These are phyloP conservation scores for Enteromius treurensis DNA, from an alignment of 2,797 vertebrate species.

Conservation along the genomic window DNA sequence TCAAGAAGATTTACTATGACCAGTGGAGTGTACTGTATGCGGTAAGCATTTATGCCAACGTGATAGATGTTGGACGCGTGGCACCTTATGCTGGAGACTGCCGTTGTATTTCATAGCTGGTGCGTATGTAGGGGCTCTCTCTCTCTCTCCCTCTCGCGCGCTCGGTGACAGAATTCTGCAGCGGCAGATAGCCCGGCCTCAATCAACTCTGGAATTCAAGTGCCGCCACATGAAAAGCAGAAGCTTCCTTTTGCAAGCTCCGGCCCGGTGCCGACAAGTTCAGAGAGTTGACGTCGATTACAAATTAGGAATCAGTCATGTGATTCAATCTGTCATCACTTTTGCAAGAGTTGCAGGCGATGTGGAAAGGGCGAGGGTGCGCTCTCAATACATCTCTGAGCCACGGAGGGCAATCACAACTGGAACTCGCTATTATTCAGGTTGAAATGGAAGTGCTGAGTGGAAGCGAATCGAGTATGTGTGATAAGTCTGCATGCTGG, in stretches of 20 bases:
- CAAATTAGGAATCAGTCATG: constrained; percentile 54
- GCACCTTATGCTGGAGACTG: constrained; percentile 62
- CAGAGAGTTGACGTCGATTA: constrained; percentile 56
- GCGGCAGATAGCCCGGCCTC: constrained; percentile 57
- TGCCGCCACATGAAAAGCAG: constrained; percentile 52
- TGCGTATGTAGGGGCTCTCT: constrained; percentile 53
- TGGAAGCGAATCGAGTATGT: background rate
- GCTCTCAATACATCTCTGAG: constrained; percentile 17
- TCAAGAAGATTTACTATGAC: constrained; percentile 63
- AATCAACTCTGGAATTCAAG: constrained; percentile 61
- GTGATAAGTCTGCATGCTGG: constrained; percentile 26
- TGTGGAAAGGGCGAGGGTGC: background rate
- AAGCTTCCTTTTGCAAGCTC: constrained; percentile 40
- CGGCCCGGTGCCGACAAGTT: constrained; percentile 14
- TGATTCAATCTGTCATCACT: constrained; percentile 55
- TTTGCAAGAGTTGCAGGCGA: constrained; percentile 32
- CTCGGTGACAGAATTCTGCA: constrained; percentile 63
- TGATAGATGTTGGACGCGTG: constrained; percentile 62
- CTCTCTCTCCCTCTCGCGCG: constrained; percentile 29
- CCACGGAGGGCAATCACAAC: constrained; percentile 20
- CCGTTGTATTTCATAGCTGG: constrained; percentile 62
- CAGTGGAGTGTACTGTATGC: constrained; percentile 63
- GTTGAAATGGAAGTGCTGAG: constrained; percentile 40
- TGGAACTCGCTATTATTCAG: constrained; percentile 27
- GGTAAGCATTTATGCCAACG: constrained; percentile 65